Evolutionary conservation across 2,797 vertebrate genomes (phyloP).

Genomic region (Alectoris magna): DNA sequence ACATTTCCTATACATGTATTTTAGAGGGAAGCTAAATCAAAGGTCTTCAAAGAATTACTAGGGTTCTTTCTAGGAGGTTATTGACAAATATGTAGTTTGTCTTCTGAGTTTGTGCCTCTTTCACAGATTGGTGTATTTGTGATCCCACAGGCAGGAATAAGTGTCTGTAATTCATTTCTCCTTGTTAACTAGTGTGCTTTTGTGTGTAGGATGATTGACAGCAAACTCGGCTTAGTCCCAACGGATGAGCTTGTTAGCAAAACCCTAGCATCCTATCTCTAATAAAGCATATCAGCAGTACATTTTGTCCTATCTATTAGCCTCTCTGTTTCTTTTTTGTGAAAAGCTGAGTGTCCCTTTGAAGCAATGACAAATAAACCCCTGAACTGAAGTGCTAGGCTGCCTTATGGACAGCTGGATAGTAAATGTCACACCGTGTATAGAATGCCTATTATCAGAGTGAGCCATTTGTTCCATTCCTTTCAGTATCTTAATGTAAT

Average conservation of each 20-base stretch:
- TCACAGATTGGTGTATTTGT: constrained; percentile 87
- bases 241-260: constrained; percentile 87
- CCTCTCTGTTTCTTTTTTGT: constrained; percentile 90
- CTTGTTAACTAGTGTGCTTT: constrained; percentile 87
- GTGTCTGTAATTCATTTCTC: constrained; percentile 87
- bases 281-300: constrained; percentile 88
- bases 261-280: constrained; percentile 86
- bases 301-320: constrained; percentile 88
- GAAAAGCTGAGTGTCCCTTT: constrained; percentile 91
- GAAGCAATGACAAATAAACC: constrained; percentile 90
- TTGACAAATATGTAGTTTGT: constrained; percentile 87
- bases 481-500: constrained; percentile 89
- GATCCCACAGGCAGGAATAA: constrained; percentile 86
- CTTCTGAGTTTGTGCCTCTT: constrained; percentile 85
- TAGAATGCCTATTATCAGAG: constrained; percentile 91
- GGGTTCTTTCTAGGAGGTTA: constrained; percentile 86
- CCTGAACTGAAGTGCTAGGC: constrained; percentile 90
- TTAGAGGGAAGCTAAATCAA: constrained; percentile 84
- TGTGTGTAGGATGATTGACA: constrained; percentile 86
- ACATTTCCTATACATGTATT: constrained; percentile 85
- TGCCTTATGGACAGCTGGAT: constrained; percentile 90
- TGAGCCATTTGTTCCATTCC: constrained; percentile 89
- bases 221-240: constrained; percentile 85
- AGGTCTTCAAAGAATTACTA: constrained; percentile 86
- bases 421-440: constrained; percentile 90